phyloP scores from a whole-genome alignment of 2,888 invertebrate genomes.

The Rotaria sp. region DNA sequence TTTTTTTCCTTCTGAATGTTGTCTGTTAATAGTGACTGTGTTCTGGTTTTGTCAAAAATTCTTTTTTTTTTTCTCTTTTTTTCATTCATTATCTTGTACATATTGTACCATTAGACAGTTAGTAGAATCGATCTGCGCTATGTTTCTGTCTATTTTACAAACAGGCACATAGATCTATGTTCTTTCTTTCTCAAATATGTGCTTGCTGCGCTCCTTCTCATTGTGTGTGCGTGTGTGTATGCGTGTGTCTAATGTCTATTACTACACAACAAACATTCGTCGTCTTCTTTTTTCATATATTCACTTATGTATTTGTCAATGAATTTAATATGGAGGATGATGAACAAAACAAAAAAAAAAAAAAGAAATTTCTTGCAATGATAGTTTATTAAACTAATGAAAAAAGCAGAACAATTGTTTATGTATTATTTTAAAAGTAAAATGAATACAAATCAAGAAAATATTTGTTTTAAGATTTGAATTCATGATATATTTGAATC shows the following conservation, averaged over 20 bases:
- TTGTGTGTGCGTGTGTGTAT: neutral
- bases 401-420: neutral
- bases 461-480: too few species aligned
- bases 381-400: neutral
- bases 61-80: neutral
- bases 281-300: neutral
- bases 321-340: slow-evolving; percentile 12
- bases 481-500: too few species aligned
- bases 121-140: neutral
- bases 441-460: too few species aligned
- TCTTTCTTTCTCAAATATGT: neutral
- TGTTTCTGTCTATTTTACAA: slow-evolving; percentile 7
- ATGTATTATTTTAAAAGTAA: too few species aligned
- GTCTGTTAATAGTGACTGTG: neutral
- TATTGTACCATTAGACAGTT: neutral
- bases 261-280: slow-evolving; percentile 3
- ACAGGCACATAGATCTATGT: neutral
- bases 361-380: neutral
- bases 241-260: neutral
- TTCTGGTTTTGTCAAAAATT: neutral
- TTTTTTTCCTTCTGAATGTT: neutral
- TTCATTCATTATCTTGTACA: neutral
- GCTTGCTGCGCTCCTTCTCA: neutral
- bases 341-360: neutral
- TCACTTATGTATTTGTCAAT: slow-evolving; percentile 1